phyloP scores from a whole-genome alignment of 2,888 invertebrate species.

The Nomada lathburiana region DNA sequence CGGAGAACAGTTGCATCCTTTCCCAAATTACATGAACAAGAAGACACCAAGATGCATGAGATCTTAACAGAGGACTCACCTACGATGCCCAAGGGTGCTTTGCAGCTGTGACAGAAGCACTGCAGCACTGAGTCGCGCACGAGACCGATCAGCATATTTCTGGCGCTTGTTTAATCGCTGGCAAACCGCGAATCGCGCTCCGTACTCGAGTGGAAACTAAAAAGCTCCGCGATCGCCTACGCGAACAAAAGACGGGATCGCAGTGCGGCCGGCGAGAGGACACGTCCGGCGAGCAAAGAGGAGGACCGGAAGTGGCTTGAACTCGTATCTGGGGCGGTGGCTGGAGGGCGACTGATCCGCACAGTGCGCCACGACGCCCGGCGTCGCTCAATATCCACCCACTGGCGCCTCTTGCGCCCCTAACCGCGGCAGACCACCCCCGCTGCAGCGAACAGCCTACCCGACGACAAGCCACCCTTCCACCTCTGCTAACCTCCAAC shows the following conservation, averaged over 20 bases:
- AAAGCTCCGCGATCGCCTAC: conserved; percentile 1
- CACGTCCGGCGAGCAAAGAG: conserved; percentile 71
- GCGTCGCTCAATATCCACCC: conserved; percentile 87
- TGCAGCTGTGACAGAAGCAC: conserved; percentile 97
- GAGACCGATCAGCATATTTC: conserved; percentile 93
- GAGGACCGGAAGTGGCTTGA: conserved; percentile 84
- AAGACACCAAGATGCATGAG: no score
- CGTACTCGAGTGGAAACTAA: conserved; percentile 21
- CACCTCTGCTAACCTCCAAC: conserved; percentile 63
- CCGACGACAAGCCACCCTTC: conserved; percentile 69
- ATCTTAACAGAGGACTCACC: conserved; percentile 76
- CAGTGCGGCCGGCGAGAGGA: conserved; percentile 76
- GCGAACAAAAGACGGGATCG: conserved; percentile 17
- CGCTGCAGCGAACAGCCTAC: conserved; percentile 58
- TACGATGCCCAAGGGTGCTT: conserved; percentile 88
- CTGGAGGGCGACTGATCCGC: conserved; percentile 87
- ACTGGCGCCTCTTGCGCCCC: conserved; percentile 69
- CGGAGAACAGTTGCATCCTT: conserved; percentile 48
- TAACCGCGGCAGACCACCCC: conserved; percentile 44
- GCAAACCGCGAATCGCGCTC: conserved; percentile 5
- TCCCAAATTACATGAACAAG: neutral
- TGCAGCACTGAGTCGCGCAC: conserved; percentile 96
- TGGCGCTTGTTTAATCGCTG: conserved; percentile 31
- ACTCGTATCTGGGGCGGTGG: conserved; percentile 86
- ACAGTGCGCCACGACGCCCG: conserved; percentile 86